Percentiles rank a stretch among this genome's conserved stretches.
Conservation (phyloP, 2,797 vertebrate genomes). For the Sebastes jordani region DNA sequence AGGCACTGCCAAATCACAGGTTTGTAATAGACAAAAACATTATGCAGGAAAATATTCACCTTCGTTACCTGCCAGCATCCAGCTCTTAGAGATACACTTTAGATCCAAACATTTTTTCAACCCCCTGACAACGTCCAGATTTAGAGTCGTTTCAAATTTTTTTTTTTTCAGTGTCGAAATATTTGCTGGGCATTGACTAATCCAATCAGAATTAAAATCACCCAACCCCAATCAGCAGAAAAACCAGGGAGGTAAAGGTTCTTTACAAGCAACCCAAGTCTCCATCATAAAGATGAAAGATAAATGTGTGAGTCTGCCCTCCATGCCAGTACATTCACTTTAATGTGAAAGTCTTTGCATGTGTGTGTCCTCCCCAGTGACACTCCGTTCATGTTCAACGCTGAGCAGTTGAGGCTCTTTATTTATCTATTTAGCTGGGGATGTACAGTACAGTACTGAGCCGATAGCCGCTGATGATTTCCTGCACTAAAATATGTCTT, state of each 20-base stretch:
- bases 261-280: not conserved
- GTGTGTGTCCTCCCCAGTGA: conserved; percentile 30
- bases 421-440: conserved; percentile 44
- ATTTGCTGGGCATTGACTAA: no score
- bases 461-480: conserved; percentile 6
- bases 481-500: conserved; percentile 7
- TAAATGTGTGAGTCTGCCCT: not conserved
- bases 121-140: fast-evolving
- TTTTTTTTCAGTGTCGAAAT: no score
- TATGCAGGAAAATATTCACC: not conserved
- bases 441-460: not conserved
- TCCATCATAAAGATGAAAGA: conserved; percentile 10
- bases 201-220: not conserved
- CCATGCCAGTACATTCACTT: conserved; percentile 43
- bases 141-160: no score
- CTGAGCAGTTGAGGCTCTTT: conserved; percentile 17
- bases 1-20: not conserved
- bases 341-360: conserved; percentile 36
- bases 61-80: not conserved
- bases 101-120: not conserved
- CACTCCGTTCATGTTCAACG: conserved; percentile 33
- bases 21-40: not conserved
- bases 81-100: not conserved
- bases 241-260: conserved; percentile 2
- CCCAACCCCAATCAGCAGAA: not conserved